Evolutionary conservation across 2,888 invertebrate species (phyloP), one percentile per base, ranked within the genome.

Genomic region (Lymantria monacha): DNA sequence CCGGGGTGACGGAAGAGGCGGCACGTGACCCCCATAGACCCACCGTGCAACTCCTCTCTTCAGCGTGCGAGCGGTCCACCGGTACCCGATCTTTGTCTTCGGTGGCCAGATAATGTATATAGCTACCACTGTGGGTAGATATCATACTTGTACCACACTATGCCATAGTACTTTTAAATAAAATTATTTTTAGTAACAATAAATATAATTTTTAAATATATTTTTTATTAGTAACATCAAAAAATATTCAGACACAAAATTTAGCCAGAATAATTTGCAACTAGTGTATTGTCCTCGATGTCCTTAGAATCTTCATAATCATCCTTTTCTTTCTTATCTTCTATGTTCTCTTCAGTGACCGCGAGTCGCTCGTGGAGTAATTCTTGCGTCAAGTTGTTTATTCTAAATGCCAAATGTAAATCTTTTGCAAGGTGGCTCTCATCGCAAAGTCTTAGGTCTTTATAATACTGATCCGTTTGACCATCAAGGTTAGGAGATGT

Each of bases 391-490:
- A 89, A 61, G 42, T 89, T 87, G 30, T 79, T 65, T 10, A 90
- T 58, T 50, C 81, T 72, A 61, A 83, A 87, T 0, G 89, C 76
- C 30, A 90, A 65, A n/a, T 84, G 79, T 0, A 78, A 71, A 59
- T 89, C 82, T 33, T 67, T 72, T 1, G 85, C 88, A 22, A 89
- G 56, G 0, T 81, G 79, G 53, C 89, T 88, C 50, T 82, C 83
- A 8, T 73, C 76, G 47, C 96, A 95, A 30, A 94, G 93, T 77
- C 92, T 95, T 73, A 97, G 97, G 81, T 98, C 96, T 79, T 97
- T 98, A 76, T 96, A 97, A 86, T 99, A 99, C 56, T 95, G 81
- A 11, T 96, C 97, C n/a, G 97, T 95, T 0, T 95, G 83, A 0
- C 95, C 96, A 31, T 93, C 92, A 53, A 98, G 87, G 64, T 97